Percentiles rank a stretch among this genome's conserved stretches.
Conservation (phyloP, 2,797 vertebrate species). For the Eulemur coronatus region DNA sequence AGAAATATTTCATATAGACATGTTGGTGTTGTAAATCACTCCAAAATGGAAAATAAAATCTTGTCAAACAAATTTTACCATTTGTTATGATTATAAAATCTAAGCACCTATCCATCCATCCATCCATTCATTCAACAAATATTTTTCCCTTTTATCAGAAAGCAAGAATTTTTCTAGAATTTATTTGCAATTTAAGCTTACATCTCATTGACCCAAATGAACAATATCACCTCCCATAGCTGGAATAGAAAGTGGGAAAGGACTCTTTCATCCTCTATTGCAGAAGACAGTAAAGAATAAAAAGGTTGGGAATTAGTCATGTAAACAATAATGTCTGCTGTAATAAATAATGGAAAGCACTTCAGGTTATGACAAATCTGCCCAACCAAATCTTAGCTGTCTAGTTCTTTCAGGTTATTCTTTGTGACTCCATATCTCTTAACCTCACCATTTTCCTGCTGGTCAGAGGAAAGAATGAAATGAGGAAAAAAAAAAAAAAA, state of each 20-base stretch:
- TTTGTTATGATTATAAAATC: not conserved
- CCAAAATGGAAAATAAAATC: not conserved
- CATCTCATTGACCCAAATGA: not conserved
- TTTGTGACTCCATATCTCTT: not conserved
- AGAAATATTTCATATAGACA: not conserved
- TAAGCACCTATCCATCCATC: not conserved
- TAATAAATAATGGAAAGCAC: not conserved
- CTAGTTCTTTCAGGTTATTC: not conserved
- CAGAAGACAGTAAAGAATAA: not conserved
- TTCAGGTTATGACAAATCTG: not conserved
- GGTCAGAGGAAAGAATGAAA: not conserved
- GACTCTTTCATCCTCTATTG: not conserved
- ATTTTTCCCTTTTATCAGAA: conserved; percentile 5
- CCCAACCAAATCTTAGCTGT: not conserved
- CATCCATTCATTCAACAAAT: not conserved
- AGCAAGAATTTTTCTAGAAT: not conserved
- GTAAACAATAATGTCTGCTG: not conserved
- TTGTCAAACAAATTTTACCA: not conserved
- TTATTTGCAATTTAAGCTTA: not conserved
- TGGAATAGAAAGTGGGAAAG: not conserved
- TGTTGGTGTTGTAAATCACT: not conserved
- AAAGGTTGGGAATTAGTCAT: not conserved
- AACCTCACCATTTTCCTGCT: not conserved
- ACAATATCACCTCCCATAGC: not conserved
- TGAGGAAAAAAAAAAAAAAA: not conserved